phyloP scores from a whole-genome alignment of 1,140 invertebrate species.

The Aphaenogaster floridana region DNA sequence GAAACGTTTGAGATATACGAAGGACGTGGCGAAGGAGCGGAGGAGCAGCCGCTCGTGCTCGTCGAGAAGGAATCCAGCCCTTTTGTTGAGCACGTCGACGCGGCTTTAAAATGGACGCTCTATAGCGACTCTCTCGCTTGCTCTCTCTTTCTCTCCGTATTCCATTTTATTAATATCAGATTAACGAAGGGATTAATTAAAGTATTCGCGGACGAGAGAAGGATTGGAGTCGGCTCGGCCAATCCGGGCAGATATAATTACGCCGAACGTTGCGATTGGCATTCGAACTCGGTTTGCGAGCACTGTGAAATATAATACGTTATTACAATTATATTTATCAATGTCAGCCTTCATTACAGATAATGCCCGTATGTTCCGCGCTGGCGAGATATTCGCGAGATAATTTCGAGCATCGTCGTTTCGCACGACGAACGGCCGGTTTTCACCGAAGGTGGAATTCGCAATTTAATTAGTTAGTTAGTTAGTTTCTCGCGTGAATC shows the following conservation, averaged over 20 bases:
- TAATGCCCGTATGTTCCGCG: not conserved
- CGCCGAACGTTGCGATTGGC: conserved; percentile 35
- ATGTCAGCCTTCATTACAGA: conserved; percentile 50
- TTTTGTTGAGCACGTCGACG: conserved; percentile 60
- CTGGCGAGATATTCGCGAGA: conserved; percentile 25
- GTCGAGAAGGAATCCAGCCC: conserved; percentile 43
- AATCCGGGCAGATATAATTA: conserved; percentile 48
- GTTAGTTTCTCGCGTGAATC: conserved; percentile 24
- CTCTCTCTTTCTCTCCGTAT: conserved; percentile 36
- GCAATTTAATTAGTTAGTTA: conserved; percentile 35
- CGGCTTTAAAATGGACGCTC: conserved; percentile 43
- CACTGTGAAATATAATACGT: conserved; percentile 46
- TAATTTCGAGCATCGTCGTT: conserved; percentile 43
- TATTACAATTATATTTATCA: conserved; percentile 68
- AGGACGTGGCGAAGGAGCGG: conserved; percentile 13
- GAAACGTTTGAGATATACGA: conserved; percentile 70
- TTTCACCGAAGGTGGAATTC: conserved; percentile 40
- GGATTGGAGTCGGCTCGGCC: conserved; percentile 30
- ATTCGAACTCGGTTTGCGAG: conserved; percentile 28
- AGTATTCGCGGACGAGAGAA: conserved; percentile 58
- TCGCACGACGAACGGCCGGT: not conserved
- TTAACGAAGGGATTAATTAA: conserved; percentile 80
- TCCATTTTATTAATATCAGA: conserved; percentile 71
- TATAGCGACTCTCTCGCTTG: conserved; percentile 15
- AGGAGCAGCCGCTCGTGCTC: conserved; percentile 34